Percentiles rank a stretch among this genome's conserved stretches.
Evolutionary conservation across 2,113 vertebrate species (phyloP).

Genomic region (Protobothrops mucrosquamatus): DNA sequence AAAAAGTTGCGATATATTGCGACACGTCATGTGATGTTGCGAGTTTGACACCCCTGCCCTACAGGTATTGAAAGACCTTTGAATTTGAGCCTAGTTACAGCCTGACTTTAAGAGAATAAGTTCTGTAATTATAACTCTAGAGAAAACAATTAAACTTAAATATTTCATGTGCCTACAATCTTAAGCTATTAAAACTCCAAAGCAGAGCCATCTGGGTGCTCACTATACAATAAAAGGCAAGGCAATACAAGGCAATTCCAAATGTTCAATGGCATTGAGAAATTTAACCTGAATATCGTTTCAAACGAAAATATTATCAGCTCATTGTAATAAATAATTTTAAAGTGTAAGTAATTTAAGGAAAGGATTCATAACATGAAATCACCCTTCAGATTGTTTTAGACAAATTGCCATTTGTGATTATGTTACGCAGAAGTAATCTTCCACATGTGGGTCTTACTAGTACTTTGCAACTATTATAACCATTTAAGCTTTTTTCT

Average conservation of each 20-base stretch:
- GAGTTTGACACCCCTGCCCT: no score
- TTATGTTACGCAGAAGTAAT: background rate
- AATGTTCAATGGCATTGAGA: background rate
- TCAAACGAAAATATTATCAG: background rate
- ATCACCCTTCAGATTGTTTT: background rate
- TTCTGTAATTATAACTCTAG: background rate
- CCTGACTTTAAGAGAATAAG: background rate
- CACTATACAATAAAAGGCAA: no score
- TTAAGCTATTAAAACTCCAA: background rate
- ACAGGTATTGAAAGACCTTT: background rate
- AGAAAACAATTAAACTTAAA: background rate
- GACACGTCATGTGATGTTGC: no score
- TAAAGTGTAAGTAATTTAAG: background rate
- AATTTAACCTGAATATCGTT: background rate
- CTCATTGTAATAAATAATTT: background rate
- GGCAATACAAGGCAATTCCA: background rate
- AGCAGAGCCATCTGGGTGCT: background rate
- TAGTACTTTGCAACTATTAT: background rate
- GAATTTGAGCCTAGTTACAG: background rate
- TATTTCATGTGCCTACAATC: background rate
- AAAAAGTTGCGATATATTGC: no score
- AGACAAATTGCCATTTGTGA: background rate
- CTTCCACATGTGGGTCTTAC: background rate
- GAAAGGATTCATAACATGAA: background rate
- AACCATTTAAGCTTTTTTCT: background rate